phyloP scores from a whole-genome alignment of 2,888 invertebrate species.

The Microplitis deprimator region DNA sequence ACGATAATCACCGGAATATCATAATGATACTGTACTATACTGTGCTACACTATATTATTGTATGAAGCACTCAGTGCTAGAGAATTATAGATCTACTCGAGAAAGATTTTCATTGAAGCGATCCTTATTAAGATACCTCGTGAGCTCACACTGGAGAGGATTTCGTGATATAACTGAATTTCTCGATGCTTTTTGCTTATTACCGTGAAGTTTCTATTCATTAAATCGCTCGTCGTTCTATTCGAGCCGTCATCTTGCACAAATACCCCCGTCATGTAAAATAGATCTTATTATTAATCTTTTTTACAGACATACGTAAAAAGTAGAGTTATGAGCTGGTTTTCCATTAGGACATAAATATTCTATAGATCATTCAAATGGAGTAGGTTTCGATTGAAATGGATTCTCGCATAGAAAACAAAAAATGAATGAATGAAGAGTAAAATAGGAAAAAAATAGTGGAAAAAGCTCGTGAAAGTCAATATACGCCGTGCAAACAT shows the following conservation, averaged over 20 bases:
- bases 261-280: background rate
- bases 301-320: background rate
- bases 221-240: background rate
- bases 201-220: constrained; percentile 8
- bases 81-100: constrained; percentile 12
- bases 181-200: constrained; percentile 17
- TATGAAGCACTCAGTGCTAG: constrained; percentile 4
- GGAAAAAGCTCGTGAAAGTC: constrained; percentile 4
- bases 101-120: constrained; percentile 18
- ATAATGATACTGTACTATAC: background rate
- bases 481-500: constrained; percentile 2
- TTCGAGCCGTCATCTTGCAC: background rate
- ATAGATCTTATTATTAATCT: background rate
- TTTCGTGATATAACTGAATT: background rate
- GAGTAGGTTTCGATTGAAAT: constrained; percentile 13
- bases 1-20: background rate
- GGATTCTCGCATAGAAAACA: background rate
- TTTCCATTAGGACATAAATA: constrained; percentile 6
- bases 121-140: constrained; percentile 27
- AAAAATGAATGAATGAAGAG: background rate
- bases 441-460: background rate
- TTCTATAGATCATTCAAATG: background rate
- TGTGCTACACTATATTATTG: background rate
- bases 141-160: background rate
- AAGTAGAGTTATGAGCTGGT: background rate